Evolutionary conservation across 2,113 vertebrate species (phyloP).

Genomic region (Onychorhynchus coronatus): DNA sequence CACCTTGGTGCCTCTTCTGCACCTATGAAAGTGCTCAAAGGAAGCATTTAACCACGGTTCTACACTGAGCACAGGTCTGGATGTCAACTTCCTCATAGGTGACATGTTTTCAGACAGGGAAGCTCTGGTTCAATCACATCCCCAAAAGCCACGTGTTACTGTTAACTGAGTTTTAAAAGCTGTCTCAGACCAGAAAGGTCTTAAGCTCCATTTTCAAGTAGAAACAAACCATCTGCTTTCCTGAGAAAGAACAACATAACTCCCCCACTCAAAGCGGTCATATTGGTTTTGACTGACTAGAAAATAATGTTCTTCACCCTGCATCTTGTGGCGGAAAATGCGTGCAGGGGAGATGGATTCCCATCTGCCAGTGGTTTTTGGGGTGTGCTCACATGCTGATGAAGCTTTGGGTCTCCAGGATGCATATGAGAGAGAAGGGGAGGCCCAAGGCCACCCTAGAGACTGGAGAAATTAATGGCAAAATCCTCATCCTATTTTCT

Average conservation of each 20-base stretch:
- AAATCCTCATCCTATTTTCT: background rate
- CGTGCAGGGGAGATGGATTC: background rate
- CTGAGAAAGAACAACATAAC: background rate
- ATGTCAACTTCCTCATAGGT: background rate
- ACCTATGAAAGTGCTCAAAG: background rate
- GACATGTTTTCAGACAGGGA: background rate
- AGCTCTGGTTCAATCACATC: background rate
- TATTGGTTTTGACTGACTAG: background rate
- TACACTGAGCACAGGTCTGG: rapidly evolving
- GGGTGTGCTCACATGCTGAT: background rate
- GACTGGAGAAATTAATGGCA: background rate
- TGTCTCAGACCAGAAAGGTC: background rate
- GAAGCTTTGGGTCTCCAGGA: background rate
- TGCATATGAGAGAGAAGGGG: background rate
- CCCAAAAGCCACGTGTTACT: background rate
- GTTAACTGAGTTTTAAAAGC: background rate
- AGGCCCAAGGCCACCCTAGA: background rate
- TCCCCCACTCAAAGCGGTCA: background rate
- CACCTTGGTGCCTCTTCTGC: background rate
- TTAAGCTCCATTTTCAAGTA: background rate
- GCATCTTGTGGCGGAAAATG: background rate
- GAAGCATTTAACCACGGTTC: background rate
- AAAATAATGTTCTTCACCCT: background rate
- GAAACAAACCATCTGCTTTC: background rate
- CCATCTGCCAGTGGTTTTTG: background rate